A percentile compares a stretch with the other conserved stretches of the same genome.
Conservation (phyloP, 1,140 invertebrate species). For the Drosophila rhopaloa region DNA sequence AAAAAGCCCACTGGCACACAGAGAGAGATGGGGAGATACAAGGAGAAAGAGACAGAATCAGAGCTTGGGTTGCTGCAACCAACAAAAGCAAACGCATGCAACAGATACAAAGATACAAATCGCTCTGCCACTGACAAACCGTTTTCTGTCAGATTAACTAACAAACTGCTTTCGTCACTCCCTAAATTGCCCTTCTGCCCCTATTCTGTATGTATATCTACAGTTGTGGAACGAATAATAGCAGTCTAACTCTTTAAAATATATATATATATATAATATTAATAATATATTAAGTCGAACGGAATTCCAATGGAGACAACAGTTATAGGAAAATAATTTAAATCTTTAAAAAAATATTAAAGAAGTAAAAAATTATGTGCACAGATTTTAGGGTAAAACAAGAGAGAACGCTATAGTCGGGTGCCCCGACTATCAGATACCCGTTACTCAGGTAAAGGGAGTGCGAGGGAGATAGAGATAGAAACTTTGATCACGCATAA, state of each 20-base stretch:
- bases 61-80: conserved; percentile 15
- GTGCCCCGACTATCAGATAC: too few relatives aligned
- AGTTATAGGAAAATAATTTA: too few relatives aligned
- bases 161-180: conserved; percentile 61
- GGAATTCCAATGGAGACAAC: too few relatives aligned
- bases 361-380: too few relatives aligned
- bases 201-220: conserved; percentile 1
- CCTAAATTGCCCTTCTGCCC: conserved; percentile 17
- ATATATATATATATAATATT: background rate
- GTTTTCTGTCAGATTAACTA: conserved; percentile 76
- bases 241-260: background rate
- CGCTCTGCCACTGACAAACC: conserved; percentile 62
- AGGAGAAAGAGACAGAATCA: conserved; percentile 1
- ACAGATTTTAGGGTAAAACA: too few relatives aligned
- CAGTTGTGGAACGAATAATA: conserved; percentile 1
- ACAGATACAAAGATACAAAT: conserved; percentile 65
- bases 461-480: too few relatives aligned
- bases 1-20: conserved; percentile 40
- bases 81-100: conserved; percentile 59
- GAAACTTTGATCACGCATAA: too few relatives aligned
- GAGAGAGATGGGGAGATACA: background rate
- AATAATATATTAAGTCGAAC: too few relatives aligned
- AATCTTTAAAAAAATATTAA: too few relatives aligned
- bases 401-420: too few relatives aligned
- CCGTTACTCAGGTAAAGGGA: too few relatives aligned